These are phyloP conservation scores for Bombyx mandarina DNA, from an alignment of 1,140 invertebrate genomes.

Conservation along the genomic window DNA sequence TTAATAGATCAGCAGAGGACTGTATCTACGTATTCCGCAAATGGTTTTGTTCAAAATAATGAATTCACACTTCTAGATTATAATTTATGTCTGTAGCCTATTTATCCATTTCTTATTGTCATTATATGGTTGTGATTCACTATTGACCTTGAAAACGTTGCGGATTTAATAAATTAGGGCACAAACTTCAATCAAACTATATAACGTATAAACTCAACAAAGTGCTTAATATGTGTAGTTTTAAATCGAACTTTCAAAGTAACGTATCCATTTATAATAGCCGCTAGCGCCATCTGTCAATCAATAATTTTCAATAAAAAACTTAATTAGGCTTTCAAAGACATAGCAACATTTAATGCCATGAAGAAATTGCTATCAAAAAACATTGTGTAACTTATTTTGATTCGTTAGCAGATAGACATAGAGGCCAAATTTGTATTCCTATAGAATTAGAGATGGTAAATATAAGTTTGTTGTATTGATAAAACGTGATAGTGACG, in stretches of 20 bases:
- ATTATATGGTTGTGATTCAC: no score
- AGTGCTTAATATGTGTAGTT: no score
- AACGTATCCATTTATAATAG: conserved; percentile 56
- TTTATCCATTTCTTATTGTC: not conserved
- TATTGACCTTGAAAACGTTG: no score
- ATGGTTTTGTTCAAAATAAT: no score
- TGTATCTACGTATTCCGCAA: no score
- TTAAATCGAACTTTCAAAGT: conserved; percentile 28
- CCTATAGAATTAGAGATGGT: not conserved
- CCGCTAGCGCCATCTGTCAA: conserved; percentile 66
- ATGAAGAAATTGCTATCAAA: conserved; percentile 7
- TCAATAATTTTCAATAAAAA: conserved; percentile 63
- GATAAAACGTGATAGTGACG: conserved; percentile 50
- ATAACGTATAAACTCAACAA: no score
- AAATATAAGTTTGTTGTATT: conserved; percentile 33
- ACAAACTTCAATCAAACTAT: no score
- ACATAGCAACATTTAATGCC: conserved; percentile 37
- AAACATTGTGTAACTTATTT: conserved; percentile 10
- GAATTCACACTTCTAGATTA: not conserved
- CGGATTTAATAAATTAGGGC: no score
- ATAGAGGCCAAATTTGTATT: conserved; percentile 13
- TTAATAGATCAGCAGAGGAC: conserved; percentile 17
- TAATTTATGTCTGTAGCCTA: not conserved
- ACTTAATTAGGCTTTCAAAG: conserved; percentile 66
- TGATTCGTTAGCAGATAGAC: not conserved